Percentiles rank a stretch among this genome's conserved stretches.
phyloP scores from a whole-genome alignment of 1,140 invertebrate species.

The Eupeodes corollae region DNA sequence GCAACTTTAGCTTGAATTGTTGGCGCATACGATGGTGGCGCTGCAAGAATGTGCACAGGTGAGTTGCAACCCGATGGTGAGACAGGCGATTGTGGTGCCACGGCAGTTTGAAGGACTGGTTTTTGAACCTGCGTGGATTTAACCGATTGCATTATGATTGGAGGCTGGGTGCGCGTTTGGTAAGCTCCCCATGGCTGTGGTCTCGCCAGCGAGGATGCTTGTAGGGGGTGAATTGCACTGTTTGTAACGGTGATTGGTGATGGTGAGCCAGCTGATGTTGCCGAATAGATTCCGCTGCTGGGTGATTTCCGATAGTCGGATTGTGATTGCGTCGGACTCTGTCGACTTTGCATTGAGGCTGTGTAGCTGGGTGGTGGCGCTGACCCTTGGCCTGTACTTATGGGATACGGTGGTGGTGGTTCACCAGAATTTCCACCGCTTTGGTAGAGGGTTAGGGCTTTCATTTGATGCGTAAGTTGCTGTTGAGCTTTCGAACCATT shows the following conservation, averaged over 20 bases:
- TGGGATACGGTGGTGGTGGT: conserved; percentile 61
- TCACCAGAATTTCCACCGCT: conserved; percentile 46
- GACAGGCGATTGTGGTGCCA: conserved; percentile 67
- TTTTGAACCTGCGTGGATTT: conserved; percentile 91
- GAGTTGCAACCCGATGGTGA: conserved; percentile 41
- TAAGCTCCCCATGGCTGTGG: conserved; percentile 66
- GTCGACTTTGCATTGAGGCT: conserved; percentile 71
- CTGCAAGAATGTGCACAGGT: conserved; percentile 42
- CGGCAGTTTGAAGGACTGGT: conserved; percentile 84
- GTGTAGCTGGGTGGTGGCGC: conserved; percentile 59
- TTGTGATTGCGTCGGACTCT: conserved; percentile 68
- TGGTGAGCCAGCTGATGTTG: conserved; percentile 60
- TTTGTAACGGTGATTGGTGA: conserved; percentile 64
- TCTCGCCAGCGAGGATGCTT: conserved; percentile 44
- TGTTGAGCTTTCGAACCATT: conserved; percentile 60
- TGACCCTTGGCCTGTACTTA: conserved; percentile 46
- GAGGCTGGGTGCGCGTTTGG: conserved; percentile 71
- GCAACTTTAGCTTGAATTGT: conserved; percentile 79
- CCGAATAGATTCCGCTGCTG: conserved; percentile 58
- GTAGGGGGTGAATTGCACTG: conserved; percentile 41
- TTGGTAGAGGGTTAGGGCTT: conserved; percentile 70
- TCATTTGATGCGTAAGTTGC: conserved; percentile 74
- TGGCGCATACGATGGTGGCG: conserved; percentile 74
- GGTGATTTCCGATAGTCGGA: conserved; percentile 67
- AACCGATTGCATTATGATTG: conserved; percentile 92